Evolutionary conservation across 2,888 invertebrate species (phyloP).

Genomic region (Seladonia tumulorum): DNA sequence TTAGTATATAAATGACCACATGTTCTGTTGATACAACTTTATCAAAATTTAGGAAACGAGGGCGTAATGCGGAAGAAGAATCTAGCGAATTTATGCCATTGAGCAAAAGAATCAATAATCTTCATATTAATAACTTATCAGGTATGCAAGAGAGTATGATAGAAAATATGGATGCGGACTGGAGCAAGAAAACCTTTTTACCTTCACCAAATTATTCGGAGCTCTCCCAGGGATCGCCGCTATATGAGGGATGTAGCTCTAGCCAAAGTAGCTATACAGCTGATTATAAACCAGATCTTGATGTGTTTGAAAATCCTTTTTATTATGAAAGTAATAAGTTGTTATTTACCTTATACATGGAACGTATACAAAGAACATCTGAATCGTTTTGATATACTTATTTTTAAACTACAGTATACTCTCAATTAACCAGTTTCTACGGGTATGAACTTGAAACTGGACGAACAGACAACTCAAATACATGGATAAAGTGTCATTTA

Average conservation of each 20-base stretch:
- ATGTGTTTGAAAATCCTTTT: conserved; percentile 91
- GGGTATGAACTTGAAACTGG: too few relatives aligned
- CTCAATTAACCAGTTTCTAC: background rate
- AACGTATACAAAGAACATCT: conserved; percentile 89
- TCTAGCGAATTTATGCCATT: conserved; percentile 93
- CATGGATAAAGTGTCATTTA: background rate
- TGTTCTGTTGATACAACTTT: conserved; percentile 35
- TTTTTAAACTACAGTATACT: conserved; percentile 25
- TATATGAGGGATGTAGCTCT: conserved; percentile 79
- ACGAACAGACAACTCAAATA: background rate
- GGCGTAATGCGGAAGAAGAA: conserved; percentile 89
- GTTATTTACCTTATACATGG: conserved; percentile 93
- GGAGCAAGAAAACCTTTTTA: conserved; percentile 76
- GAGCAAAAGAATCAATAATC: conserved; percentile 95
- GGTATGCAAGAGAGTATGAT: conserved; percentile 72
- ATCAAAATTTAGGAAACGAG: conserved; percentile 88
- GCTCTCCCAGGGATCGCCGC: conserved; percentile 80
- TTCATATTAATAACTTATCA: conserved; percentile 89
- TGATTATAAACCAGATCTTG: conserved; percentile 91
- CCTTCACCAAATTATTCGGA: conserved; percentile 82
- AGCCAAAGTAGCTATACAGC: conserved; percentile 78
- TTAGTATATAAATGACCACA: background rate
- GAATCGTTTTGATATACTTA: conserved; percentile 68
- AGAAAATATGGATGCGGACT: conserved; percentile 78
- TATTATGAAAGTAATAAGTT: conserved; percentile 95